phyloP scores from a whole-genome alignment of 2,888 invertebrate species.

The Dromius quadrimaculatus region DNA sequence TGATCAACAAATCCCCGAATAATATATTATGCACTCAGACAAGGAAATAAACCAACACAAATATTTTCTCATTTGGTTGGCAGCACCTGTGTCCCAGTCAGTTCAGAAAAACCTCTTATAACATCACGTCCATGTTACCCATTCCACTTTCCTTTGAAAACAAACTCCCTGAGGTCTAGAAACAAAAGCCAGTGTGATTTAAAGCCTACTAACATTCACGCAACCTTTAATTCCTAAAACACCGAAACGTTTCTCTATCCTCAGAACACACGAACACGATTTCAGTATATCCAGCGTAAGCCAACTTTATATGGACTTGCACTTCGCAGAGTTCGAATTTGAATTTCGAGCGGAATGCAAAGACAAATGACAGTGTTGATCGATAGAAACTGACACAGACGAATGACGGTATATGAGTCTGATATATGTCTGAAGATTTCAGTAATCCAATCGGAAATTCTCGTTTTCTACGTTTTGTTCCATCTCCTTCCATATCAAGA shows the following conservation, averaged over 20 bases:
- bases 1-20: too few species aligned
- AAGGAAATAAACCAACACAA: slow-evolving; percentile 2
- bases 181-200: slow-evolving; percentile 30
- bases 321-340: slow-evolving; percentile 14
- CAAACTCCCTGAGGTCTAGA: neutral
- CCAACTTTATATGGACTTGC: too few species aligned
- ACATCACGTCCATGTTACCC: too few species aligned
- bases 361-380: slow-evolving; percentile 27
- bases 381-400: slow-evolving; percentile 4
- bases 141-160: slow-evolving; percentile 1
- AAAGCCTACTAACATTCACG: slow-evolving; percentile 20
- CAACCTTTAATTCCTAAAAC: slow-evolving; percentile 20
- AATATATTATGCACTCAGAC: neutral
- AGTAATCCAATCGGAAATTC: slow-evolving; percentile 1
- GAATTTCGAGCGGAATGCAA: slow-evolving; percentile 1
- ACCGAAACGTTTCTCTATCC: slow-evolving; percentile 26
- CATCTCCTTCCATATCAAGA: neutral
- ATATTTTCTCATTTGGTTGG: slow-evolving; percentile 19
- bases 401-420: slow-evolving; percentile 6
- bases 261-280: neutral
- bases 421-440: slow-evolving; percentile 21
- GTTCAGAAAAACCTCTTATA: too few species aligned
- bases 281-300: neutral
- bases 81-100: slow-evolving; percentile 20
- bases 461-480: slow-evolving; percentile 7